Conservation (phyloP, 2,888 invertebrate species). For the Hypomecis punctinalis region DNA sequence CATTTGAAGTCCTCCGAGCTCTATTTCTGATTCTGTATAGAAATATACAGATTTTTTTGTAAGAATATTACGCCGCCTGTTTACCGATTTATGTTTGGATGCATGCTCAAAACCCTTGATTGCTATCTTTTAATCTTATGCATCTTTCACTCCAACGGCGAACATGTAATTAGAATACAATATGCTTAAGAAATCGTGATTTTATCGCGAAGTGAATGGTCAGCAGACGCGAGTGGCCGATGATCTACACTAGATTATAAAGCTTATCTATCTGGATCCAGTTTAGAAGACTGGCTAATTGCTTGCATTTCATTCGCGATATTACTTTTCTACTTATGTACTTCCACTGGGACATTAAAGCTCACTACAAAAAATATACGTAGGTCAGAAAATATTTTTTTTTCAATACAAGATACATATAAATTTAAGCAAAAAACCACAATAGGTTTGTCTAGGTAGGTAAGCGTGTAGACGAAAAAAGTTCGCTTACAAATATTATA, state of each 20-base stretch:
- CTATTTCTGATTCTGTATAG: too few relatives aligned
- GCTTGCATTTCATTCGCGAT: conserved; percentile 29
- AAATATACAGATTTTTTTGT: too few relatives aligned
- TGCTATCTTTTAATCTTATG: conserved; percentile 7
- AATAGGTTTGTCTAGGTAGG: too few relatives aligned
- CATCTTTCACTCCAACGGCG: conserved; percentile 16
- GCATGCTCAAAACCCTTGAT: not conserved
- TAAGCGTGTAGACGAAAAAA: conserved; percentile 6
- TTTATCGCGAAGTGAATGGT: conserved; percentile 38
- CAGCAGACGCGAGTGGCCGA: conserved; percentile 41
- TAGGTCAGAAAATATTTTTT: not conserved
- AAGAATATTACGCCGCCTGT: too few relatives aligned
- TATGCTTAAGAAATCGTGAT: conserved; percentile 25
- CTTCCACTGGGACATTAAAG: not conserved
- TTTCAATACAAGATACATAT: too few relatives aligned
- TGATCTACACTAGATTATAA: conserved; percentile 50
- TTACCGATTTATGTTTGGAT: too few relatives aligned
- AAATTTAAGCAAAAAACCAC: too few relatives aligned
- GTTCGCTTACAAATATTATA: not conserved
- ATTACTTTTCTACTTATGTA: conserved; percentile 3
- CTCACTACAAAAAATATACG: conserved; percentile 3
- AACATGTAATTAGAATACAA: conserved; percentile 34
- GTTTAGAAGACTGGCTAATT: conserved; percentile 39
- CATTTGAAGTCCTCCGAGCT: too few relatives aligned
- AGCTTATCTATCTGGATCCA: conserved; percentile 27